A percentile compares a stretch with the other conserved stretches of the same genome.
Conservation (phyloP, 1,140 invertebrate species). For the Cepaea nemoralis region DNA sequence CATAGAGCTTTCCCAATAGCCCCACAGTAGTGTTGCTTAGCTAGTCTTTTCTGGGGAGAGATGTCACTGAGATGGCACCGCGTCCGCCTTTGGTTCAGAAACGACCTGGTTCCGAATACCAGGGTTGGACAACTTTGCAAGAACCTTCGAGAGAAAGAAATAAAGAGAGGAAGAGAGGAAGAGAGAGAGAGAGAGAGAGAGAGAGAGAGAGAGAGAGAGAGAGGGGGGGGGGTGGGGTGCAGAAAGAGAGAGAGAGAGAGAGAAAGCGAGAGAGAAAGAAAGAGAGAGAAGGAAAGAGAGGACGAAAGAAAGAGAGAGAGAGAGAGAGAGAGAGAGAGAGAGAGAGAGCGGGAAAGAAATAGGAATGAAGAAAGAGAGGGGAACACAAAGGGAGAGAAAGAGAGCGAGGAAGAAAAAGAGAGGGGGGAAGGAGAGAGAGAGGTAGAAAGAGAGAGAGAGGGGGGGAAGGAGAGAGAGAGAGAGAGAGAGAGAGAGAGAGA, state of each 20-base stretch:
- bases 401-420: not conserved
- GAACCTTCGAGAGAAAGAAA: not conserved
- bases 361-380: too few species aligned
- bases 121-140: too few species aligned
- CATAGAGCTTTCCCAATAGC: too few species aligned
- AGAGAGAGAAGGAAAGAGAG: not conserved
- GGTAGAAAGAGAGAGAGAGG: not conserved
- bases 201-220: not conserved
- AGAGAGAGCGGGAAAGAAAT: too few species aligned
- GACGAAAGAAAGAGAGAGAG: not conserved
- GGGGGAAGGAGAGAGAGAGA: not conserved
- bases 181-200: constrained; percentile 9
- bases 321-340: not conserved
- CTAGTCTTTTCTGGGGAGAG: too few species aligned
- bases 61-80: too few species aligned
- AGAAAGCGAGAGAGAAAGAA: not conserved
- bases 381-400: too few species aligned
- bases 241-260: not conserved
- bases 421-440: not conserved
- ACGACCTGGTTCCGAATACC: too few species aligned
- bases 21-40: too few species aligned
- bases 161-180: constrained; percentile 19
- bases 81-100: too few species aligned
- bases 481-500: not conserved
- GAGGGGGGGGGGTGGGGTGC: not conserved